Percentiles rank a stretch among this genome's conserved stretches.
Evolutionary conservation across 2,113 vertebrate species (phyloP).

Genomic region (Protomyctophum bolini): DNA sequence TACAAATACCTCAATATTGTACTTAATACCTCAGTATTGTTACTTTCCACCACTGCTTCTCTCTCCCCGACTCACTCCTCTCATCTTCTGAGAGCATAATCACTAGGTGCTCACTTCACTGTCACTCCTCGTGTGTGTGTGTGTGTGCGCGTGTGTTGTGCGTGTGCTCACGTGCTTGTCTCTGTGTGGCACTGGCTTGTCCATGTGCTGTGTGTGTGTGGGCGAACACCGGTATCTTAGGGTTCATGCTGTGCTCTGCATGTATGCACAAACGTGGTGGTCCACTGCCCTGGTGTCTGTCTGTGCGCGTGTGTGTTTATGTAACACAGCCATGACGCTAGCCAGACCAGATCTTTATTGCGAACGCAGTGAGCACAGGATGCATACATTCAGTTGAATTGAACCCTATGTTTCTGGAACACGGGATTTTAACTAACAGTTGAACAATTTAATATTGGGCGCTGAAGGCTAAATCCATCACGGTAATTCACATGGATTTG

Average conservation of each 20-base stretch:
- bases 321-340: not conserved
- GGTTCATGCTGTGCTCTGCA: slow-evolving; percentile 22
- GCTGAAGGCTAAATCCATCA: too few relatives aligned
- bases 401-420: too few relatives aligned
- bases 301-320: slow-evolving; percentile 8
- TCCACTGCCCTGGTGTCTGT: slow-evolving; percentile 9
- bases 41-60: slow-evolving; percentile 73
- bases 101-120: slow-evolving; percentile 58
- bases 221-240: slow-evolving; percentile 17
- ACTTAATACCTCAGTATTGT: too few relatives aligned
- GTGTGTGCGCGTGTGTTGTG: slow-evolving; percentile 21
- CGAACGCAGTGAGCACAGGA: too few relatives aligned
- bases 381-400: too few relatives aligned
- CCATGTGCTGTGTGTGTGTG: not conserved
- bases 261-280: slow-evolving; percentile 16
- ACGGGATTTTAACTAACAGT: too few relatives aligned
- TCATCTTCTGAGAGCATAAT: slow-evolving; percentile 64
- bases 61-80: slow-evolving; percentile 77
- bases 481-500: too few relatives aligned
- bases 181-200: not conserved
- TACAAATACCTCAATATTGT: too few relatives aligned
- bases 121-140: slow-evolving; percentile 51
- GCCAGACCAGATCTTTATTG: too few relatives aligned
- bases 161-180: not conserved
- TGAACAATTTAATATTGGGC: too few relatives aligned